Percentiles rank a stretch among this genome's conserved stretches.
Evolutionary conservation across 2,113 vertebrate species (phyloP).

Genomic region (Apeltes quadracus): DNA sequence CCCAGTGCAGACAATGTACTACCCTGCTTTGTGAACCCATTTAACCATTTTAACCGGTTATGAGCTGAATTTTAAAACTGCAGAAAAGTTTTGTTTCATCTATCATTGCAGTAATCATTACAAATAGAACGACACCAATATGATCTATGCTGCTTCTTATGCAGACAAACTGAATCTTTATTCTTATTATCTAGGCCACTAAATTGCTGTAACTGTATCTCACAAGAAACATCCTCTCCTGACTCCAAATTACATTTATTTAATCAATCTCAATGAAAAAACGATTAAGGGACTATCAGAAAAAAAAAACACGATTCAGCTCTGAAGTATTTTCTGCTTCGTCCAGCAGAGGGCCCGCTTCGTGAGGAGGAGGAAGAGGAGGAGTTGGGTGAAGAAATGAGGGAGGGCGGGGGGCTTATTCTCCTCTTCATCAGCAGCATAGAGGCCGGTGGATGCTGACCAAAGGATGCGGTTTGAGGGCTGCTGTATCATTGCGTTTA

Average conservation of each 20-base stretch:
- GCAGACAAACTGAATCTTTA: neutral
- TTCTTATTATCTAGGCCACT: neutral
- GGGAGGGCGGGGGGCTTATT: neutral
- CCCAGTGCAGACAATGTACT: neutral
- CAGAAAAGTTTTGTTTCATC: neutral
- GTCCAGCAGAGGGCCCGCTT: constrained; percentile 38
- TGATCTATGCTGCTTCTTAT: neutral
- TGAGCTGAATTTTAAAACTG: neutral
- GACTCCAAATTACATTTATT: neutral
- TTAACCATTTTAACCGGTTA: neutral
- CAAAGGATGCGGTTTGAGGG: constrained; percentile 15
- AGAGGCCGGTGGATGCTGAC: constrained; percentile 32
- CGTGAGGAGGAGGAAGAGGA: neutral
- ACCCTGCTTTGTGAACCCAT: accelerated
- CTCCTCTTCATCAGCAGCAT: neutral
- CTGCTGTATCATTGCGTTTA: neutral
- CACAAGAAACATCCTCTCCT: neutral
- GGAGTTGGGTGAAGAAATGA: no score
- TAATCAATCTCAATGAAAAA: neutral
- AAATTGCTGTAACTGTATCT: neutral
- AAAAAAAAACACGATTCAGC: neutral
- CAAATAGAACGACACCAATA: neutral
- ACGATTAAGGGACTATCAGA: neutral
- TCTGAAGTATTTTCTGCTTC: neutral
- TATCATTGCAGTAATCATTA: neutral